These are phyloP conservation scores for Burhinus bistriatus DNA, from an alignment of 2,113 vertebrate genomes.

Conservation along the genomic window DNA sequence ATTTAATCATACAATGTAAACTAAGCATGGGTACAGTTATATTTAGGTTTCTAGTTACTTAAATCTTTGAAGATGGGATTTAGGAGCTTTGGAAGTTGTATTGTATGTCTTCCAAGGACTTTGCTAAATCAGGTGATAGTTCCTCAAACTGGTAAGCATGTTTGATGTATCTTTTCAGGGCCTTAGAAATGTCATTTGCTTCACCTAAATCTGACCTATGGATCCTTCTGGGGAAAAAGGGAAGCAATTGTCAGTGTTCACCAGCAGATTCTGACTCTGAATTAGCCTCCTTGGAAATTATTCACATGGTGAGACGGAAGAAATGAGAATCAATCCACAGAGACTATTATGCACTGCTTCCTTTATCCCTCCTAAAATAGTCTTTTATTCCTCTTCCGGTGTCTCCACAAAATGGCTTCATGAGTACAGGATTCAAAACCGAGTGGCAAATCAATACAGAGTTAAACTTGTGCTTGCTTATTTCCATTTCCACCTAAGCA, in stretches of 20 bases:
- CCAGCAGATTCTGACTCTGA: background rate
- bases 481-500: background rate
- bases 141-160: background rate
- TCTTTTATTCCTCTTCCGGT: background rate
- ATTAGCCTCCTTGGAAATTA: background rate
- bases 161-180: background rate
- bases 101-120: background rate
- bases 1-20: background rate
- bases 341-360: accelerated
- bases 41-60: background rate
- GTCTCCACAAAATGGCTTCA: background rate
- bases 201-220: background rate
- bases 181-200: background rate
- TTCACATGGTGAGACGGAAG: background rate
- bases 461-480: background rate
- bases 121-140: background rate
- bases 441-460: background rate
- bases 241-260: background rate
- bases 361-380: accelerated
- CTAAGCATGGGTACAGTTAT: background rate
- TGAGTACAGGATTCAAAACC: background rate
- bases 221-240: background rate
- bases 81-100: background rate
- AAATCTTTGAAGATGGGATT: background rate
- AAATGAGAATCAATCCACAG: background rate